Base-by-base conservation (phyloP, 2,888 invertebrate species). In the Drosophila sordidula region DNA sequence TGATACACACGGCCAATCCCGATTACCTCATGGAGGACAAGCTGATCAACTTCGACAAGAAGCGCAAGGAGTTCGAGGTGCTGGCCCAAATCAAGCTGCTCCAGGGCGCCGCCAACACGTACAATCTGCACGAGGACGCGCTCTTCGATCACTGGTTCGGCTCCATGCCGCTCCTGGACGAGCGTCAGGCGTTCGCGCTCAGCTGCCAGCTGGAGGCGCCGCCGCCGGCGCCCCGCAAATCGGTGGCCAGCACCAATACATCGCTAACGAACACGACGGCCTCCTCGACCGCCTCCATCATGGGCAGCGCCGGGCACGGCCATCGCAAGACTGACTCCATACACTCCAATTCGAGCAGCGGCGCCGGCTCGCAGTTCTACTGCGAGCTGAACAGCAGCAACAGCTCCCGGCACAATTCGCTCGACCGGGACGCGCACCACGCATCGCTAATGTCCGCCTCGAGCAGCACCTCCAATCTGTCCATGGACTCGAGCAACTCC, bases 61-160 rank as follows among this genome's bases (percentile, higher is more conserved):
- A 98, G 62, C 94, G 99, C 70, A 99, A 99, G 93, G 99, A 99
- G 92, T 99, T 99, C 92, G 99, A 99, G 93, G 97, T 99, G 25
- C 94, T 99, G 69, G 99, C 99, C 8, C 98, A 98, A 93, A 97
- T 99, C 66, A 97, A 98, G 91, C 93, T 99, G 64, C 94, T 99
- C n/a, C 99, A 99, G 70, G 95, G 95, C 57, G 98, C 99, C 12
- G 98, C 99, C 3, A 98, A 98, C 91, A 97, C 98, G 3, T 99
- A 99, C 92, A 96, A 96, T 90, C 94, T 99, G 74, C 95, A 95
- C 36, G 94, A 95, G 75, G 98, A 99, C 92, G 94, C 95, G 0
- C 94, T 95, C 82, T 99, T 99, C 92, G 97, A 98, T 93, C 94
- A 96, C 56, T 99, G 99, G 99, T 99, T 99, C 92, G 96, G 97